Evolutionary conservation across 2,888 invertebrate species (phyloP).

Genomic region (Volucella inanis): DNA sequence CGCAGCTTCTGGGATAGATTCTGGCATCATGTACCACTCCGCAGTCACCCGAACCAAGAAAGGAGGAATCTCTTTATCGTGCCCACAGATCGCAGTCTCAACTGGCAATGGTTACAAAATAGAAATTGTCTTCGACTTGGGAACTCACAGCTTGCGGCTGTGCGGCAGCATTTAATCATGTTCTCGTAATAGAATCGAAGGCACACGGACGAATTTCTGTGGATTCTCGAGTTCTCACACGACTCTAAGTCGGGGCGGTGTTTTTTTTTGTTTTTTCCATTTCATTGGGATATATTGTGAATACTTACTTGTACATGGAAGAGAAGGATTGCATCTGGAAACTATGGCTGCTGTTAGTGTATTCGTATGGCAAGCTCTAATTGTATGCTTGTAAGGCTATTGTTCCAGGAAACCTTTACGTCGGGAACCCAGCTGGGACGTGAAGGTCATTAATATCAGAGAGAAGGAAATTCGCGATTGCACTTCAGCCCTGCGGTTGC

Average conservation of each 20-base stretch:
- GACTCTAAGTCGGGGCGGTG: constrained; percentile 18
- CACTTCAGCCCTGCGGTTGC: constrained; percentile 37
- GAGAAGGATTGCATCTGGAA: constrained; percentile 56
- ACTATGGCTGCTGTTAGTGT: constrained; percentile 33
- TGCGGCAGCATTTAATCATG: constrained; percentile 72
- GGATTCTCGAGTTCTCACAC: constrained; percentile 40
- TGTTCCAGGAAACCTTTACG: constrained; percentile 44
- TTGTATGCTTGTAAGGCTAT: constrained; percentile 61
- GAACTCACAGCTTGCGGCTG: constrained; percentile 69
- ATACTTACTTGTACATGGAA: neutral
- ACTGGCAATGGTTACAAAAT: constrained; percentile 68
- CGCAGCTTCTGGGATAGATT: neutral
- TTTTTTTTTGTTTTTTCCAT: constrained; percentile 15
- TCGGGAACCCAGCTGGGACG: constrained; percentile 33
- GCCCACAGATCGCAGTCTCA: constrained; percentile 60
- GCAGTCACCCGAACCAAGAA: neutral
- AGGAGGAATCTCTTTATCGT: constrained; percentile 62
- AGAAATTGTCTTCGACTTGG: constrained; percentile 74
- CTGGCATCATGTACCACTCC: neutral
- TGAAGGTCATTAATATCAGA: constrained; percentile 62
- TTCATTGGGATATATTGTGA: neutral
- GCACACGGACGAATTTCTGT: constrained; percentile 36
- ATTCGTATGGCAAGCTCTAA: neutral
- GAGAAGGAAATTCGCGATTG: constrained; percentile 42
- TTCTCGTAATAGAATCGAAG: constrained; percentile 69